Conservation (phyloP, 2,888 invertebrate species). For the Melanostoma scalare region DNA sequence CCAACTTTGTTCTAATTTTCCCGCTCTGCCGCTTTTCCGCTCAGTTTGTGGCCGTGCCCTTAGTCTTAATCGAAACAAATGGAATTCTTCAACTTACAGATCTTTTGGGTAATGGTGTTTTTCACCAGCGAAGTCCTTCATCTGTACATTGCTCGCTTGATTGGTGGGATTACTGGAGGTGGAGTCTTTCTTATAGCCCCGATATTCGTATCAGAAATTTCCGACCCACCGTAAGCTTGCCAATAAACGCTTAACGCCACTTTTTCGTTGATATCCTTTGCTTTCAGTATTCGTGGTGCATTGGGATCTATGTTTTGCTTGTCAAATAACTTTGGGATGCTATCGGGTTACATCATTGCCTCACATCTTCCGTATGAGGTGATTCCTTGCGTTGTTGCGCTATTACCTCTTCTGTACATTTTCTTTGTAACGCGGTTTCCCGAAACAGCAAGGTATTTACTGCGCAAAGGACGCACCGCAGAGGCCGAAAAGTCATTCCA, state of each 20-base stretch:
- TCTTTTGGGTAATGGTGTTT: slow-evolving; percentile 76
- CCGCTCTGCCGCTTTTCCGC: too few relatives aligned
- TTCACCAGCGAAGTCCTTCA: slow-evolving; percentile 74
- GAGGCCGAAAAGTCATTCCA: slow-evolving; percentile 75
- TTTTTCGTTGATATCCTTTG: background rate
- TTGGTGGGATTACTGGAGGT: slow-evolving; percentile 77
- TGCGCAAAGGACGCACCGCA: slow-evolving; percentile 73
- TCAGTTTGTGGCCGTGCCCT: too few relatives aligned
- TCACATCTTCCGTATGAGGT: slow-evolving; percentile 76
- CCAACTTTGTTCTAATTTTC: too few relatives aligned
- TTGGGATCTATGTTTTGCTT: slow-evolving; percentile 77
- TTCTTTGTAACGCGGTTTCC: slow-evolving; percentile 74
- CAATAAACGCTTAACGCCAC: background rate
- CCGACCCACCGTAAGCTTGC: slow-evolving; percentile 75
- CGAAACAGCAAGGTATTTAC: slow-evolving; percentile 76
- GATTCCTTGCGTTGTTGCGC: slow-evolving; percentile 74
- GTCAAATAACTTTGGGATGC: slow-evolving; percentile 74
- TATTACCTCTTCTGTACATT: slow-evolving; percentile 75
- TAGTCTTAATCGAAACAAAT: too few relatives aligned
- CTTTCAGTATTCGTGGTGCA: slow-evolving; percentile 78
- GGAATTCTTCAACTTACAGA: slow-evolving; percentile 57
- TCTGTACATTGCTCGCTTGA: slow-evolving; percentile 75
- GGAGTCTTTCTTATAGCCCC: slow-evolving; percentile 77
- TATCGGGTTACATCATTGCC: slow-evolving; percentile 75
- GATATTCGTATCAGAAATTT: slow-evolving; percentile 76